Evolutionary conservation across 2,888 invertebrate species (phyloP).

Genomic region (Phragmatobia fuliginosa): DNA sequence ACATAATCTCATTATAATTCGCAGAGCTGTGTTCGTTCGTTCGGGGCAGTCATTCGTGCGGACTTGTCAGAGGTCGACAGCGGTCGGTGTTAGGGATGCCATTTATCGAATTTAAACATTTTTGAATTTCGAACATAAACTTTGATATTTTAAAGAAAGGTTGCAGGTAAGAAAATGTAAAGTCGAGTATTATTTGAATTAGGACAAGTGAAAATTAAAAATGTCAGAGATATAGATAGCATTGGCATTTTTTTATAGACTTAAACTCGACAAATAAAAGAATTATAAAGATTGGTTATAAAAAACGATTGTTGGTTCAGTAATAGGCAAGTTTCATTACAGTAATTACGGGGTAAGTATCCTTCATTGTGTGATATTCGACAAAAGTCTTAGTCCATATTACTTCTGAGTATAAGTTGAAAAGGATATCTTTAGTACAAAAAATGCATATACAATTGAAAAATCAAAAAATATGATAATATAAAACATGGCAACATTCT

Average conservation of each 20-base stretch:
- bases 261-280: too few species aligned
- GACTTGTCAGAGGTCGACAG: slow-evolving; percentile 18
- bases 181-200: too few species aligned
- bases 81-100: slow-evolving; percentile 39
- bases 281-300: too few species aligned
- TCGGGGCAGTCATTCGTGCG: slow-evolving; percentile 50
- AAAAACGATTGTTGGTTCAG: too few species aligned
- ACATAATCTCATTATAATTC: slow-evolving; percentile 52
- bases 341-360: too few species aligned
- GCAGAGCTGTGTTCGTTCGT: slow-evolving; percentile 32
- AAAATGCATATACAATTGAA: neutral
- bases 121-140: slow-evolving; percentile 3
- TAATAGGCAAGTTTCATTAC: neutral
- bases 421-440: neutral
- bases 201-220: neutral
- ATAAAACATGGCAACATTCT: slow-evolving; percentile 11
- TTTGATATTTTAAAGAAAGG: neutral
- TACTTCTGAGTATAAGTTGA: neutral
- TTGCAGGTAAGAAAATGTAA: neutral
- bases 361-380: neutral
- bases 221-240: neutral
- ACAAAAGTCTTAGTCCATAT: neutral
- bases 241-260: too few species aligned
- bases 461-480: neutral
- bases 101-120: neutral